These are phyloP conservation scores for Reticulitermes speratus DNA, from an alignment of 1,140 invertebrate genomes.

Conservation along the genomic window DNA sequence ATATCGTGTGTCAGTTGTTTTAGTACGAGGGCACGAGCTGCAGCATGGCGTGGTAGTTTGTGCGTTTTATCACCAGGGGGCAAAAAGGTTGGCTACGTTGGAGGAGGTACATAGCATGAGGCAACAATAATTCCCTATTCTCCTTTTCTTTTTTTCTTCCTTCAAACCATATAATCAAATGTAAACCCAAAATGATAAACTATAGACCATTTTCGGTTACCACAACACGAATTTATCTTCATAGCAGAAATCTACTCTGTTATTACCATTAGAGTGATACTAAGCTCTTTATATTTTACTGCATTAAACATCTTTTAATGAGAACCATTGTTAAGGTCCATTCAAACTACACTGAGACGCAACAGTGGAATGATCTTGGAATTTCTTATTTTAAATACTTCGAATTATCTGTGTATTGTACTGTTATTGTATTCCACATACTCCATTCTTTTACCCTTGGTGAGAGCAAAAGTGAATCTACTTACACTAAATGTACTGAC, in stretches of 20 bases:
- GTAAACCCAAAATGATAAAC: conserved; percentile 19
- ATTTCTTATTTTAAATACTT: background rate
- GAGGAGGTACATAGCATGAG: conserved; percentile 17
- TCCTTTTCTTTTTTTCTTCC: background rate
- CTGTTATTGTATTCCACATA: background rate
- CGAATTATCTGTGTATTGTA: background rate
- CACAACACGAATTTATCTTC: conserved; percentile 18
- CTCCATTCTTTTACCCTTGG: background rate
- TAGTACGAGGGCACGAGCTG: conserved; percentile 1
- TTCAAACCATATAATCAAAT: conserved; percentile 17
- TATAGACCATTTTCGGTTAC: background rate
- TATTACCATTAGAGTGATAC: conserved; percentile 16
- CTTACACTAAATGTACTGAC: no score
- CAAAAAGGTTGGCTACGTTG: conserved; percentile 15
- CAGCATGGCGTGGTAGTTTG: conserved; percentile 13
- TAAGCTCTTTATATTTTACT: background rate
- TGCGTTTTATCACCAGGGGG: conserved; percentile 16
- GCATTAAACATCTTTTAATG: conserved; percentile 18
- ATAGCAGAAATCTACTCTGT: conserved; percentile 16
- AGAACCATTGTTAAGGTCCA: background rate
- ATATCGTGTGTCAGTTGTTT: conserved; percentile 15
- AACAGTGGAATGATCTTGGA: background rate
- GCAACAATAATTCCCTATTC: conserved; percentile 1
- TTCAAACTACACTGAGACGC: background rate
- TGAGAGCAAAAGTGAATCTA: background rate